Evolutionary conservation across 2,113 vertebrate species (phyloP), one percentile per base, ranked within the genome.

Genomic region (Phyllopteryx taeniolatus): DNA sequence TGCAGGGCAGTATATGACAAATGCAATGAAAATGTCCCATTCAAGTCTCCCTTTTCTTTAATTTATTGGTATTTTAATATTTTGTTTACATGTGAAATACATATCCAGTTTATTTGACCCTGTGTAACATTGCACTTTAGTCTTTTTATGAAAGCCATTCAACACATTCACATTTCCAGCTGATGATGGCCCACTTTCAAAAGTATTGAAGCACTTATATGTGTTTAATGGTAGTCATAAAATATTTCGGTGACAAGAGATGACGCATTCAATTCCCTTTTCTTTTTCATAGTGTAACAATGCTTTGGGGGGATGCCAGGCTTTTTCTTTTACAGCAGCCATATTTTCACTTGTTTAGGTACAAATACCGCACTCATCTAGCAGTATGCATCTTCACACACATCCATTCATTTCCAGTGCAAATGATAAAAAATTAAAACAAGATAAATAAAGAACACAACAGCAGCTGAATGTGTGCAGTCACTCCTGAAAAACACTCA

Each of bases 401-500:
- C 84, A 82, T 84, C 64, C 39, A 12, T 81, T 87, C 73, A 80
- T 83, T 83, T 82, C 72, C 85, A 89, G 90, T 91, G 88, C 85
- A 90, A 90, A 81, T 85, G 64, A 65, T 85, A 83, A 73, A 85
- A 85, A 82, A 79, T 60, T 27, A 85, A 83, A 86, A 88, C 65
- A 69, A 56, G 59, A 33, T 61, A 84, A 88, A 82, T 85, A 69
- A 82, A 67, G 54, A 87, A 86, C 75, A 79, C 77, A 87, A 87
- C 70, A 79, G 85, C 87, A 86, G 63, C 53, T 84, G 78, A 84
- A 86, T 84, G 81, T 83, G 61, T 78, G 74, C 77, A 67, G 80
- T 87, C 90, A 90, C 86, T 86, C 89, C 33, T 81, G 56, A 67
- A 70, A 63, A 76, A 87, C 86, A 87, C 83, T 79, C 86, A 90